phyloP scores from a whole-genome alignment of 2,113 vertebrate genomes.

The Mirza zaza region DNA sequence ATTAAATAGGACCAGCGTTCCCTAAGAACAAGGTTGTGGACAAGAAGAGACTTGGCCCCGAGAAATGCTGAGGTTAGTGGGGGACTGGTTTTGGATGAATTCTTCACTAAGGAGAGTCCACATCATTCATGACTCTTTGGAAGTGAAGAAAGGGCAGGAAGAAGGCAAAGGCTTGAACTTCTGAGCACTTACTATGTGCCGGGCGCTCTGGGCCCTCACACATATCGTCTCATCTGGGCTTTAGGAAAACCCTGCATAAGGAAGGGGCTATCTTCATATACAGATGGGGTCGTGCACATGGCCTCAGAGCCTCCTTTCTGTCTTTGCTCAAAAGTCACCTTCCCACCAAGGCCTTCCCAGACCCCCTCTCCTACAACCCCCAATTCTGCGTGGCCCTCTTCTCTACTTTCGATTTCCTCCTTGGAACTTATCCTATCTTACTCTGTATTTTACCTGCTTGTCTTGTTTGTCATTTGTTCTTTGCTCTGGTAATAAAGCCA shows the following conservation, averaged over 20 bases:
- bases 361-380: accelerated
- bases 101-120: neutral
- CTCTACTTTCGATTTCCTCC: neutral
- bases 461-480: neutral
- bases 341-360: neutral
- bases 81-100: neutral
- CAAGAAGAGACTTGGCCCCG: neutral
- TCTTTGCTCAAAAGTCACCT: neutral
- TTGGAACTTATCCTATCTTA: neutral
- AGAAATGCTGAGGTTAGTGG: neutral
- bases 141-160: neutral
- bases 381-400: neutral
- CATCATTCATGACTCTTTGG: neutral
- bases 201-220: neutral
- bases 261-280: neutral
- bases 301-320: neutral
- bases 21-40: neutral
- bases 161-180: neutral
- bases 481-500: neutral
- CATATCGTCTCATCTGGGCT: neutral
- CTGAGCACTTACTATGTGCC: neutral
- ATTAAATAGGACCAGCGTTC: neutral
- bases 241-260: neutral
- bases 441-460: neutral
- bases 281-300: neutral